Evolutionary conservation across 2,888 invertebrate genomes (phyloP).

Genomic region (Chirona hameri): DNA sequence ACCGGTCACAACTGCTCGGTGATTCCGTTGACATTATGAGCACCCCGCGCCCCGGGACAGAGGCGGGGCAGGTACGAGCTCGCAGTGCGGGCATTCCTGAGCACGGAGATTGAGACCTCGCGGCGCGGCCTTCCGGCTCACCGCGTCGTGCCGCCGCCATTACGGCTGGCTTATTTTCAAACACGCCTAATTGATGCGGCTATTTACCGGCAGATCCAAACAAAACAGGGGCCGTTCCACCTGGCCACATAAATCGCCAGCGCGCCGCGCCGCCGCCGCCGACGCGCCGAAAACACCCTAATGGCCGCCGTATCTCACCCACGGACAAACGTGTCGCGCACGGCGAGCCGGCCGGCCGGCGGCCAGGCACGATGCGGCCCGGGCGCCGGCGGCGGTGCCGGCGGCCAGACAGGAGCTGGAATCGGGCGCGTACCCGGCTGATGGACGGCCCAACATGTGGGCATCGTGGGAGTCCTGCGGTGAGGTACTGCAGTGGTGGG

Average conservation of each 20-base stretch:
- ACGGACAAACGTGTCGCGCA: neutral
- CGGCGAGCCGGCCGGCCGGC: no score
- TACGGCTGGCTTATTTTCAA: constrained; percentile 24
- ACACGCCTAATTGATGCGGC: constrained; percentile 25
- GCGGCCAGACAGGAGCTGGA: no score
- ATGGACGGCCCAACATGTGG: no score
- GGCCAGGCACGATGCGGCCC: no score
- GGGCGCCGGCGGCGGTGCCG: no score
- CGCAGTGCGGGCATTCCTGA: neutral
- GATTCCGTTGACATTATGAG: no score
- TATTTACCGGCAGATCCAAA: constrained; percentile 25
- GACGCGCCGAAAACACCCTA: neutral
- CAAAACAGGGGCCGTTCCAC: neutral
- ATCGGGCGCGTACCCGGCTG: no score
- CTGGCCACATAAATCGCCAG: constrained; percentile 9
- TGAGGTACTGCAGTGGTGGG: no score
- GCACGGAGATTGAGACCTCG: neutral
- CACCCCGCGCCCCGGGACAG: no score
- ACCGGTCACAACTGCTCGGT: no score
- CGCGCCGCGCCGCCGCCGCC: neutral
- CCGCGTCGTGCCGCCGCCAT: neutral
- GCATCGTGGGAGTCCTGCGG: no score
- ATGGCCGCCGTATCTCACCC: constrained; percentile 11
- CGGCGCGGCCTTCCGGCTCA: neutral
- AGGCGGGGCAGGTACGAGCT: no score